These are phyloP conservation scores for Drosophila putrida DNA, from an alignment of 2,888 invertebrate species.

Conservation along the genomic window DNA sequence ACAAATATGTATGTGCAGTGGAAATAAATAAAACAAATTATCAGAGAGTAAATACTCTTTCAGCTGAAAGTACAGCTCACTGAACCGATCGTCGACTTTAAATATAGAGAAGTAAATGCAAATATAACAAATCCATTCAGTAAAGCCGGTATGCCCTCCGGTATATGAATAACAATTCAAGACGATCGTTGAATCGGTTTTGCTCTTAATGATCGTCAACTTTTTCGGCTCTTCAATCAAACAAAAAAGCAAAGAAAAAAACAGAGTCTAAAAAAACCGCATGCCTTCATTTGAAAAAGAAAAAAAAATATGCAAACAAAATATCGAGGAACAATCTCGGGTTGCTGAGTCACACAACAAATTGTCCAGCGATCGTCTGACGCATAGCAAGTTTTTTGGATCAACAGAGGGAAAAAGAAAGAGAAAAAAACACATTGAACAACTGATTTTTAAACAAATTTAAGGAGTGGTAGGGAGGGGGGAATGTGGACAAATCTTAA, in stretches of 20 bases:
- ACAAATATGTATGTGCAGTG: not conserved
- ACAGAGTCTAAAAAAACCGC: constrained; percentile 6
- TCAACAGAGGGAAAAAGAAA: constrained; percentile 2
- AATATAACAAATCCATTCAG: constrained; percentile 18
- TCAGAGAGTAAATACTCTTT: not conserved
- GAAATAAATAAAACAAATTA: not conserved
- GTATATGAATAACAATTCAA: constrained; percentile 16
- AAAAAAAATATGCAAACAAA: constrained; percentile 30
- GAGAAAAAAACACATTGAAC: constrained; percentile 19
- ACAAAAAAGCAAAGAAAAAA: constrained; percentile 7
- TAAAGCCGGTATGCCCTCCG: constrained; percentile 20
- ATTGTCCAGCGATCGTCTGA: constrained; percentile 41
- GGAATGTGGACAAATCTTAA: constrained; percentile 35
- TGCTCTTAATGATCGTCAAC: constrained; percentile 41
- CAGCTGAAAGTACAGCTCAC: not conserved
- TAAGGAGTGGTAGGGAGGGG: not conserved
- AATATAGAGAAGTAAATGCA: not conserved
- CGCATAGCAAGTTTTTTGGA: constrained; percentile 55
- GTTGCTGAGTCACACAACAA: constrained; percentile 47
- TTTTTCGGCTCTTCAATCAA: constrained; percentile 29
- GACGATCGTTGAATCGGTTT: constrained; percentile 25
- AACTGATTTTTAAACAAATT: constrained; percentile 36
- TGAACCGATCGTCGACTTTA: not conserved
- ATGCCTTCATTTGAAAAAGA: constrained; percentile 27
- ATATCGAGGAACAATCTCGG: constrained; percentile 43